Evolutionary conservation across 2,888 invertebrate species (phyloP), one percentile per base, ranked within the genome.

Genomic region (Spialia ferax): DNA sequence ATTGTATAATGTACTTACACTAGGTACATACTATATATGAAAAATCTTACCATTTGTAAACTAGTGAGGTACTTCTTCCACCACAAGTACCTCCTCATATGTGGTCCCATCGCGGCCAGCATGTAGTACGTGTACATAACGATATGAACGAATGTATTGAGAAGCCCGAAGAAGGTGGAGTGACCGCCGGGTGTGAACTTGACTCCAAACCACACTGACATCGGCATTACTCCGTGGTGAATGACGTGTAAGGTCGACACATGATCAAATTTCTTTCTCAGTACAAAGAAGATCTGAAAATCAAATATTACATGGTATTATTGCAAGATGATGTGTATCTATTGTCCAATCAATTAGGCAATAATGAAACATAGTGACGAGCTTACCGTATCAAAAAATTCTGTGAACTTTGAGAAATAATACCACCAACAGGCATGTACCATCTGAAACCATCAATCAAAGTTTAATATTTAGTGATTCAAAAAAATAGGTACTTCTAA

Each of bases 101-200:
- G 94, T 7, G 98, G 98, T 69, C 99, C 99, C 91, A 98, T 95
- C 35, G 99, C 99, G 59, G 98, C 96, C 81, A 99, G 91, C 94
- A 99, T 95, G 84, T 98, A 98, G 94, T 99, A 99, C 5, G 96
- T 94, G 92, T 99, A 99, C 99, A 99, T 99, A 75, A 99, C 95
- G 79, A 99, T 97, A 91, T 99, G 99, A n/a, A 99, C 98, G 88
- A 98, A 98, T 0, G 98, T 98, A 91, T 99, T 99, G 81, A 99
- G 94, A 77, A 98, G 95, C 1, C 98, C 98, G 88, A 99, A 99
- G 95, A 99, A 99, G 5, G 99, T 98, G 78, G 98, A 98, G 88
- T 99, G 99, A 35, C 99, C 99, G 96, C 97, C 97, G 84, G 97
- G 97, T 0, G 97, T 97, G 88, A 97, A 98, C 87, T 97, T 97